Evolutionary conservation across 2,113 vertebrate species (phyloP).

Genomic region (Pygathrix nemaeus): DNA sequence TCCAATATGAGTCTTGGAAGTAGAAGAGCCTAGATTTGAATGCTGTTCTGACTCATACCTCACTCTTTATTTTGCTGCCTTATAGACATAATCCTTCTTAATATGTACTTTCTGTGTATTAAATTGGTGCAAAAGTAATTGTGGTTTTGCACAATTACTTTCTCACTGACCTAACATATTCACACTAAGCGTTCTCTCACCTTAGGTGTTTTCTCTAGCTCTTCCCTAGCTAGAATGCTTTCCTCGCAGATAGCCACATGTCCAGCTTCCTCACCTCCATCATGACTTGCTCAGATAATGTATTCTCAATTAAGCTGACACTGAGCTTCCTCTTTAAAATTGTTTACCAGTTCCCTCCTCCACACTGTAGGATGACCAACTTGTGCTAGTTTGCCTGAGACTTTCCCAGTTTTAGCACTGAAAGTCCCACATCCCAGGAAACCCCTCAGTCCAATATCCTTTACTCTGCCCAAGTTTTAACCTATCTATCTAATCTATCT

Average conservation of each 20-base stretch:
- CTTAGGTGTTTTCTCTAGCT: background rate
- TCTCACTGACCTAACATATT: too few relatives aligned
- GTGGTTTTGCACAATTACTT: too few relatives aligned
- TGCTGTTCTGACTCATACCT: background rate
- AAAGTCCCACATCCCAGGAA: background rate
- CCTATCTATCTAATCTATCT: background rate
- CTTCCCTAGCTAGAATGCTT: background rate
- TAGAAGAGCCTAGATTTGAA: background rate
- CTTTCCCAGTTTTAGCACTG: background rate
- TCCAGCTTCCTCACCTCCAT: background rate
- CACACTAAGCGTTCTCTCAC: background rate
- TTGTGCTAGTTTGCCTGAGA: background rate
- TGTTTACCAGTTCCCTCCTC: background rate
- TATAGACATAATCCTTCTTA: background rate
- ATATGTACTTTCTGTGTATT: background rate
- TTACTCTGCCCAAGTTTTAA: background rate
- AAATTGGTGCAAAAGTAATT: too few relatives aligned
- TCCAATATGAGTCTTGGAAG: background rate
- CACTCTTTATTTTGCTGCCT: background rate
- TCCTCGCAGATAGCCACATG: background rate
- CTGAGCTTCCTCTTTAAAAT: background rate
- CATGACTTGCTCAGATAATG: background rate
- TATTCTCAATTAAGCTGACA: background rate
- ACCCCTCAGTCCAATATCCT: background rate
- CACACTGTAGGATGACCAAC: background rate